Evolutionary conservation across 35 echinoderm and acorn worm species (phyloP), one percentile per base, ranked within the genome.

Genomic region (Apostichopus parvimensis): DNA sequence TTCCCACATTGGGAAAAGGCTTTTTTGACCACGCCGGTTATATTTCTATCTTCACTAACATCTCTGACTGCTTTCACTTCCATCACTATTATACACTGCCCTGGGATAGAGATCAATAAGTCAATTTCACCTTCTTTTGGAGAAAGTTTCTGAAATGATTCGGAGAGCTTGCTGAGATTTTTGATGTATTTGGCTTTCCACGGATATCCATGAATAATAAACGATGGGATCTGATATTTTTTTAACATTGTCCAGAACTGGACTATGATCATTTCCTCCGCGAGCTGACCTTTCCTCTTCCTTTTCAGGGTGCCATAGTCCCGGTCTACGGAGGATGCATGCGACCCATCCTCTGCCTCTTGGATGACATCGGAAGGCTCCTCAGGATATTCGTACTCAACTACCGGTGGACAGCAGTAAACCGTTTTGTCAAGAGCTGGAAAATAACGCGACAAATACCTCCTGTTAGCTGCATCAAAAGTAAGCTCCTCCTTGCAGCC

Each of bases 121-220:
- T 87, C 85, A 22, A 60, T 87, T 62, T 87, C 85, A 20, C 85
- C 85, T 45, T 23, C 59, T 28, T 28, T 57, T 5, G 15, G 15
- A 53, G 55, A 12, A 68, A 62, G 54, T 61, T 65, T 34, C 22
- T 68, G 25, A 72, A 64, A 45, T 15, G 23, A 17, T 25, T 64
- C 57, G 57, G 24, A 17, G 4, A 72, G 14, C 20, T 87, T 72
- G 4, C 0, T 66, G 15, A 87, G 14, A 60, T 60, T 60, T 13
- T 68, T 68, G 14, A 87, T 28, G 26, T 23, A 87, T 22, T 68
- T 56, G 18, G 85, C 55, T 87, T 68, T 23, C 85, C 85, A 87
- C 11, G 18, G 58, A 72, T 87, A 87, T 68, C 85, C 85, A 87
- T 87, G 57, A 72, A 87, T 87, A 52, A 87, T 68, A 62, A 87